These are phyloP conservation scores for Catocala fraxini DNA, from an alignment of 2,888 invertebrate species.

Conservation along the genomic window DNA sequence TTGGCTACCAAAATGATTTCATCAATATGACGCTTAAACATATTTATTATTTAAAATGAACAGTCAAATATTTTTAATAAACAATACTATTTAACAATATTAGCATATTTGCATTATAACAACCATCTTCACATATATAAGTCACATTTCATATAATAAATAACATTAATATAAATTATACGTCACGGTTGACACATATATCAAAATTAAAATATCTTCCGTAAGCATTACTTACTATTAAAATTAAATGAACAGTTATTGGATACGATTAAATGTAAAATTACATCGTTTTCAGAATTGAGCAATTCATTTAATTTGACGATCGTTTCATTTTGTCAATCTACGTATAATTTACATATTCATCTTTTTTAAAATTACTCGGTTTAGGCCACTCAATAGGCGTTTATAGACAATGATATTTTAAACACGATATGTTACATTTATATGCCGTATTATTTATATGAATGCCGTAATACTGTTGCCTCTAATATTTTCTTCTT, in stretches of 20 bases:
- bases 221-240: conserved; percentile 20
- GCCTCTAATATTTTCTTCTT: too few relatives aligned
- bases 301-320: conserved; percentile 28
- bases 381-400: background rate
- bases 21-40: background rate
- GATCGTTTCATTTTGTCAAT: conserved; percentile 29
- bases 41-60: background rate
- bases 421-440: too few relatives aligned
- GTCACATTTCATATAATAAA: conserved; percentile 12
- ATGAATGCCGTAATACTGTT: too few relatives aligned
- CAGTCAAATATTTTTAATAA: conserved; percentile 5
- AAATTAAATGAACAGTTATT: conserved; percentile 29
- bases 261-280: conserved; percentile 13
- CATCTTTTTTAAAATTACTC: conserved; percentile 13
- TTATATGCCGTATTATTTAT: too few relatives aligned
- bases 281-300: conserved; percentile 15
- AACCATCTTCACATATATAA: conserved; percentile 2
- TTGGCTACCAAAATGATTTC: conserved; percentile 7
- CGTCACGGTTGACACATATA: conserved; percentile 29
- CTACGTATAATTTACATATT: conserved; percentile 14
- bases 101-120: conserved; percentile 8
- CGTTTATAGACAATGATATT: background rate
- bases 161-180: conserved; percentile 22
- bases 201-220: conserved; percentile 36
- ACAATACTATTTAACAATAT: conserved; percentile 5